Percentiles rank a stretch among this genome's conserved stretches.
Evolutionary conservation across 2,888 invertebrate genomes (phyloP).

Genomic region (Callyntrura guangdongensis): DNA sequence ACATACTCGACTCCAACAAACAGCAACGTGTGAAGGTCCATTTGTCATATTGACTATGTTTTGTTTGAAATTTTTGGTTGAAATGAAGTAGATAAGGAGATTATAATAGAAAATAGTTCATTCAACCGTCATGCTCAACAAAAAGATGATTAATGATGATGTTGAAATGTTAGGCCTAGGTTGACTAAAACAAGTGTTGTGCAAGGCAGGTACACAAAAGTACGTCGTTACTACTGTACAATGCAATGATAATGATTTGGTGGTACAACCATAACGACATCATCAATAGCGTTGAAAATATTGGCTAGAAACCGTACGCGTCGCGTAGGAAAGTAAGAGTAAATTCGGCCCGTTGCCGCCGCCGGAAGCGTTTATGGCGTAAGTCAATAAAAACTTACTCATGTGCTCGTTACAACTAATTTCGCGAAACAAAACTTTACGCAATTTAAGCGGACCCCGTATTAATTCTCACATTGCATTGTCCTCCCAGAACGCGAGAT

Average conservation of each 20-base stretch:
- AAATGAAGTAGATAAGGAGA: slow-evolving; percentile 40
- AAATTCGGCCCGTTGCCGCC: background rate
- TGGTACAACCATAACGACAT: slow-evolving; percentile 7
- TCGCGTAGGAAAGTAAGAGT: slow-evolving; percentile 46
- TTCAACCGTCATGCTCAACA: slow-evolving; percentile 52
- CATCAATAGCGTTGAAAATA: slow-evolving; percentile 51
- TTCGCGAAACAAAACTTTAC: background rate
- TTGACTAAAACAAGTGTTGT: slow-evolving; percentile 49
- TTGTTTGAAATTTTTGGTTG: slow-evolving; percentile 48
- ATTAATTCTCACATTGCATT: too few relatives aligned
- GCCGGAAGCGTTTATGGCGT: slow-evolving; percentile 54
- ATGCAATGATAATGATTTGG: slow-evolving; percentile 38
- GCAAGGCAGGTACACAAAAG: slow-evolving; percentile 37
- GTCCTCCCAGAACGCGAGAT: too few relatives aligned
- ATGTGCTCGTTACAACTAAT: background rate
- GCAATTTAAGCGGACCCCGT: background rate
- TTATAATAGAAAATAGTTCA: slow-evolving; percentile 57
- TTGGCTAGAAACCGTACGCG: background rate
- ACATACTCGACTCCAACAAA: slow-evolving; percentile 33
- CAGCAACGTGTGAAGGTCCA: slow-evolving; percentile 52
- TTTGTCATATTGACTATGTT: slow-evolving; percentile 45
- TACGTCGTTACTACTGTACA: slow-evolving; percentile 17
- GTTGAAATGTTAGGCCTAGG: slow-evolving; percentile 47
- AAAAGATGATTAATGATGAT: slow-evolving; percentile 62
- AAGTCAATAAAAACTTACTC: slow-evolving; percentile 22